Conservation (phyloP, 2,113 vertebrate species). For the Danio rerio region GRCz12tu NC_133194.1:30630501-30631000, state of each 20-base stretch:
- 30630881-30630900: not conserved
- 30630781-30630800: slow-evolving; percentile 52
- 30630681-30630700: slow-evolving; percentile 34
- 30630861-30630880: slow-evolving; percentile 37
- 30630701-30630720: slow-evolving; percentile 49
- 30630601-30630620: slow-evolving; percentile 37
- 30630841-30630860: slow-evolving; percentile 31
- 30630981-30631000: too few species aligned
- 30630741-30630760: slow-evolving; percentile 30
- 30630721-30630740: slow-evolving; percentile 50
- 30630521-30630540: slow-evolving; percentile 9
- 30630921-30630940: too few species aligned
- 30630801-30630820: slow-evolving; percentile 47
- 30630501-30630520: slow-evolving; percentile 27
- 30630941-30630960: too few species aligned
- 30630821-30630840: slow-evolving; percentile 28
- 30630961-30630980: too few species aligned
- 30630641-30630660: slow-evolving; percentile 16
- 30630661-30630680: slow-evolving; percentile 49
- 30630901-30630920: too few species aligned
- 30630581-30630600: slow-evolving; percentile 10
- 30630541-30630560: not conserved
- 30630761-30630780: slow-evolving; percentile 6
- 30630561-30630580: slow-evolving; percentile 23
- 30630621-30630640: slow-evolving; percentile 18